Percentiles rank a stretch among this genome's conserved stretches.
phyloP scores from a whole-genome alignment of 92 coral and sea anemone genomes.

The Montipora capitata region DNA sequence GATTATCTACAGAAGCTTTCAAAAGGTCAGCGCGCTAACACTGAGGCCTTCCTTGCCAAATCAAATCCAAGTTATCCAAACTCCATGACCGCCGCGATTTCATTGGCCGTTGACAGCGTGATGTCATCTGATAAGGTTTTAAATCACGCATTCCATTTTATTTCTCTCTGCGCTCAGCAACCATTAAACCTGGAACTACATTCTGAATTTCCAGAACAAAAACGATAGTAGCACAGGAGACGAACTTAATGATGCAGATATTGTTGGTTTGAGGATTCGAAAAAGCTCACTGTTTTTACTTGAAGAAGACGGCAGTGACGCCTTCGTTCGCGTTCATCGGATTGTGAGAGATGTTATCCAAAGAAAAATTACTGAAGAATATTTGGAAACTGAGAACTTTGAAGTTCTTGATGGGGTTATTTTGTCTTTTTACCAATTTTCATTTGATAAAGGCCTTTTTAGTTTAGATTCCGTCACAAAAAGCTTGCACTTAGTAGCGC shows the following conservation, averaged over 20 bases:
- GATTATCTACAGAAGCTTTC: not conserved
- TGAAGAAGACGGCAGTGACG: too few species aligned
- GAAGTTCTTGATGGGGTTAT: too few species aligned
- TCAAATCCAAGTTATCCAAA: too few species aligned
- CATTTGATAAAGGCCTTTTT: not conserved
- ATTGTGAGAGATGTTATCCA: too few species aligned
- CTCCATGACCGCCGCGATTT: too few species aligned
- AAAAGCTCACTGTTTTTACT: not conserved
- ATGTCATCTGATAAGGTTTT: slow-evolving; percentile 1
- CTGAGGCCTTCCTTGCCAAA: too few species aligned
- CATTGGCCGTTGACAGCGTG: slow-evolving; percentile 12
- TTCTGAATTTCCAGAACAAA: not conserved
- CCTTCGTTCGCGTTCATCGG: too few species aligned
- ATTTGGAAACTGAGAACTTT: too few species aligned
- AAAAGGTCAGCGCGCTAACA: too few species aligned
- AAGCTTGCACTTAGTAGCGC: not conserved
- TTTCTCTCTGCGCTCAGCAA: slow-evolving; percentile 5
- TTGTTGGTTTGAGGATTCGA: too few species aligned
- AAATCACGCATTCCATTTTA: not conserved
- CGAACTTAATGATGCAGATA: not conserved
- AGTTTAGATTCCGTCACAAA: not conserved
- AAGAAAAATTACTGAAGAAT: too few species aligned
- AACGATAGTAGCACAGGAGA: not conserved
- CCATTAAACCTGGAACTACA: slow-evolving; percentile 19
- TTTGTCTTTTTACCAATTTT: too few species aligned